These are phyloP conservation scores for Globodera rostochiensis DNA, from an alignment of 1,140 invertebrate genomes.

Conservation along the genomic window DNA sequence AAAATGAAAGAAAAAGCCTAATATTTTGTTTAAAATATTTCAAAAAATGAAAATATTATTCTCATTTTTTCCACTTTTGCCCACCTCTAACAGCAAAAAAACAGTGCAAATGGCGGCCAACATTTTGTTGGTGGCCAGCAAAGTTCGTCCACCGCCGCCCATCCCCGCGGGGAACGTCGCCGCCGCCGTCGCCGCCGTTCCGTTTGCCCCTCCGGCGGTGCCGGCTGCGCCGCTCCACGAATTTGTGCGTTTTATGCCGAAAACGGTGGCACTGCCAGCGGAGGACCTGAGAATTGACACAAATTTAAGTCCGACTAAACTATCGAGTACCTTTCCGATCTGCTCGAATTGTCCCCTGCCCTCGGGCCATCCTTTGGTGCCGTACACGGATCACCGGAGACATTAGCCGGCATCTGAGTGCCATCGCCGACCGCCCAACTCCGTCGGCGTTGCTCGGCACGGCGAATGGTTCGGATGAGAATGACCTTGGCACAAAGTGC, in stretches of 20 bases:
- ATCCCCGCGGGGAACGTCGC: neutral
- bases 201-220: neutral
- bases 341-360: no score
- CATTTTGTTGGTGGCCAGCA: slow-evolving; percentile 60
- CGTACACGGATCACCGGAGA: neutral
- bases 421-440: slow-evolving; percentile 45
- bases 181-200: neutral
- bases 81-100: slow-evolving; percentile 59
- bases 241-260: slow-evolving; percentile 12
- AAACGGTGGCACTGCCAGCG: slow-evolving; percentile 13
- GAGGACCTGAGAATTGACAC: neutral
- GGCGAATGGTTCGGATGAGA: slow-evolving; percentile 43
- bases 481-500: no score
- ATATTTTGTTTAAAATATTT: no score
- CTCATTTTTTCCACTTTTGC: neutral
- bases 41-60: no score
- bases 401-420: neutral
- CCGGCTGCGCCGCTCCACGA: slow-evolving; percentile 11
- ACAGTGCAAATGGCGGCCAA: slow-evolving; percentile 53
- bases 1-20: slow-evolving; percentile 7
- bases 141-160: slow-evolving; percentile 32
- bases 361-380: neutral
- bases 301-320: no score
- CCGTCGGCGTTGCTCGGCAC: slow-evolving; percentile 54
- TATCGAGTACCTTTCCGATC: no score